Conservation (phyloP, 2,888 invertebrate species). For the Acrobasis repandana region DNA sequence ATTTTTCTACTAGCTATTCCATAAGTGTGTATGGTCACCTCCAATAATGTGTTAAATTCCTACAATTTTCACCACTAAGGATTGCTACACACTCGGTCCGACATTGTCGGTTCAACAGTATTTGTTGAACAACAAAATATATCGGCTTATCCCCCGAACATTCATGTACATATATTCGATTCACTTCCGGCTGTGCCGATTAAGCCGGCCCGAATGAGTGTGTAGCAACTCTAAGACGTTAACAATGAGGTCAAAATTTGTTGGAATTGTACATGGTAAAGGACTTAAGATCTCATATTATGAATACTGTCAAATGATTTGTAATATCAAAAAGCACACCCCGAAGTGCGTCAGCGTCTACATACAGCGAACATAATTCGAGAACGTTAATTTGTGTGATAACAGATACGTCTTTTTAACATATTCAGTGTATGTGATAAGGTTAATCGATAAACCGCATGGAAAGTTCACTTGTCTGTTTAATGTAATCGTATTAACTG, state of each 20-base stretch:
- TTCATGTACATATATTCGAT: too few species aligned
- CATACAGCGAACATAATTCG: conserved; percentile 10
- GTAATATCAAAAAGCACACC: conserved; percentile 19
- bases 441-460: conserved; percentile 57
- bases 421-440: conserved; percentile 47
- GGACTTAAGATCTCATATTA: conserved; percentile 13
- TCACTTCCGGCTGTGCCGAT: too few species aligned
- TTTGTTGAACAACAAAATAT: too few species aligned
- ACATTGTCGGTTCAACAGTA: too few species aligned
- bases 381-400: conserved; percentile 22
- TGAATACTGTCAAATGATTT: background rate
- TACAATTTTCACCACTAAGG: background rate
- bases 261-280: conserved; percentile 2
- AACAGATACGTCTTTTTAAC: conserved; percentile 56
- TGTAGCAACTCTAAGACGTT: too few species aligned
- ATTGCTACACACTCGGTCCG: too few species aligned
- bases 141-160: too few species aligned
- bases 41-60: conserved; percentile 1
- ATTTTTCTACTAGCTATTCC: conserved; percentile 22
- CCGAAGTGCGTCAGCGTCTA: conserved; percentile 16
- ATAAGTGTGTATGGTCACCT: background rate
- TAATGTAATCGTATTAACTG: conserved; percentile 69
- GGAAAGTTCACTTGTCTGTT: conserved; percentile 67
- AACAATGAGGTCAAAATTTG: background rate
- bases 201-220: too few species aligned